phyloP scores from a whole-genome alignment of 2,888 invertebrate genomes.

The Catocala sponsa region DNA sequence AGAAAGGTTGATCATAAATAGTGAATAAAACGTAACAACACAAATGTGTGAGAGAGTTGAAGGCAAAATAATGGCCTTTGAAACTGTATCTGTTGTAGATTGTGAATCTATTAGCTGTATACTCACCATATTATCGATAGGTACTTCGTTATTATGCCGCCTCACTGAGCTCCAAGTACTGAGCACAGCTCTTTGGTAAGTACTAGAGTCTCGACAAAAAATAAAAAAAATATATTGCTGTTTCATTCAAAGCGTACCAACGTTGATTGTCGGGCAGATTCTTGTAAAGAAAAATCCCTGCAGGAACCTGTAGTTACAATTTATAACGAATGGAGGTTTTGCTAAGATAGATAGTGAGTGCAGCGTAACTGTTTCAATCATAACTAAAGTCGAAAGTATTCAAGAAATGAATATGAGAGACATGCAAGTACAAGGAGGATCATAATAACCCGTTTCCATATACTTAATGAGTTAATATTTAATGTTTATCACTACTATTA shows the following conservation, averaged over 20 bases:
- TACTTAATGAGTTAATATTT: too few species aligned
- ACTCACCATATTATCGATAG: slow-evolving; percentile 46
- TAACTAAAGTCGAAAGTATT: too few species aligned
- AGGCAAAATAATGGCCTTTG: slow-evolving; percentile 24
- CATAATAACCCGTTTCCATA: too few species aligned
- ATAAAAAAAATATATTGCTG: slow-evolving; percentile 49
- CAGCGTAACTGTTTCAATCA: too few species aligned
- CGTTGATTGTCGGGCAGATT: slow-evolving; percentile 54
- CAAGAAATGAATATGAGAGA: too few species aligned
- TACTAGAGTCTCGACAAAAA: slow-evolving; percentile 56
- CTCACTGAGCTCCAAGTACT: slow-evolving; percentile 57
- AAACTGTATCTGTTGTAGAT: slow-evolving; percentile 41
- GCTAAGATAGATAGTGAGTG: slow-evolving; percentile 3
- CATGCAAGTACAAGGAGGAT: too few species aligned
- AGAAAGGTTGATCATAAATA: not conserved
- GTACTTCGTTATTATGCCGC: slow-evolving; percentile 59
- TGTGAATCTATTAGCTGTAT: slow-evolving; percentile 37
- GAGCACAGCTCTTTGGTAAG: slow-evolving; percentile 49
- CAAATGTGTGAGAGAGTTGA: slow-evolving; percentile 13
- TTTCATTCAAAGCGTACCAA: slow-evolving; percentile 55
- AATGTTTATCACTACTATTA: too few species aligned
- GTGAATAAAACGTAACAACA: slow-evolving; percentile 16
- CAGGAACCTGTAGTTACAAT: slow-evolving; percentile 33
- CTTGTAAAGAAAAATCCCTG: slow-evolving; percentile 51
- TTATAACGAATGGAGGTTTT: slow-evolving; percentile 23